Base-by-base conservation (phyloP, 2,888 invertebrate genomes). In the Tillus elongatus region DNA sequence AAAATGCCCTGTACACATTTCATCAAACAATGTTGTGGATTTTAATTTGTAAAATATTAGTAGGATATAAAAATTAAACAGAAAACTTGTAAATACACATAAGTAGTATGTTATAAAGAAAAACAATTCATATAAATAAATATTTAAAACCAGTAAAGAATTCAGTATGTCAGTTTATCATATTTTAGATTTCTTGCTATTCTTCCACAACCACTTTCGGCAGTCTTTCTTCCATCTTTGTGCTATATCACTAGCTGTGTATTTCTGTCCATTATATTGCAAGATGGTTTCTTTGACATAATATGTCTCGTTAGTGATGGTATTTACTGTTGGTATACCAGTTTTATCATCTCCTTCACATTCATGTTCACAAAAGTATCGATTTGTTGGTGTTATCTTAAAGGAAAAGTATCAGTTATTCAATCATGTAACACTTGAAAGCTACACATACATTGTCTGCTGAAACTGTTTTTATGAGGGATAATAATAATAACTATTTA, bases 201-300 rank as follows among this genome's bases (percentile, higher is more conserved):
- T 61, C 42, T 73, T 73, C 72, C 72, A 81, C 36, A 81, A 61
- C 69, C 79, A 81, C 68, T 71, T 79, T 51, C 80, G 67, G 44
- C 78, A 79, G 51, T 80, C 80, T 57, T 80, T 80, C 54, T 79
- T 80, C 78, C 79, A 80, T 41, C 72, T 69, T 52, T 69, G 70
- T 1, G 79, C 77, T 39, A 80, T 76, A 53, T 79, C 73, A 33
- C 62, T 69, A 1, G 73, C 63, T 10, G 71, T 68, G 49, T 75
- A 73, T 46, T 60, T 65, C 41, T 68, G 71, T 2, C 78, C 79
- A 54, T 76, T 70, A 41, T 71, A 66, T 30, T 58, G 66, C 10
- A 75, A 61, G 29, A 72, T 69, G 34, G 72, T 71, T n/a, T 72
- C 70, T 3, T 69, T 60, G 9, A 75, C 71, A 11, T 71, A 64